Percentiles rank a stretch among this genome's conserved stretches.
Evolutionary conservation across 2,888 invertebrate species (phyloP).

Genomic region (Aphodius sticticus): DNA sequence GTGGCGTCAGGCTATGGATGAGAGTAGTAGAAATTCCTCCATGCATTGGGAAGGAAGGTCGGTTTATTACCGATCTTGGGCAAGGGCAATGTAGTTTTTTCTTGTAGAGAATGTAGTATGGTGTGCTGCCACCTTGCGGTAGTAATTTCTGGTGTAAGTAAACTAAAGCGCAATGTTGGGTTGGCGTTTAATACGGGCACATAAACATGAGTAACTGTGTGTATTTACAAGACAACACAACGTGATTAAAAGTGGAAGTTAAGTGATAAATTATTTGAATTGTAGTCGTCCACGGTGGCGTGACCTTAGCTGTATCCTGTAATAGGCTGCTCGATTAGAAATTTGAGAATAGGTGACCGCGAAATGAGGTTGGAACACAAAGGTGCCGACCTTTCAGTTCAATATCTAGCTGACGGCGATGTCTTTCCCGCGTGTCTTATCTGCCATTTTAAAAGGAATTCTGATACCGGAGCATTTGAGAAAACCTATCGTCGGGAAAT

Average conservation of each 20-base stretch:
- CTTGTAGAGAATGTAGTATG: no score
- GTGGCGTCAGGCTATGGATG: no score
- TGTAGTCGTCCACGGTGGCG: neutral
- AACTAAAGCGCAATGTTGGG: neutral
- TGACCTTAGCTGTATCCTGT: neutral
- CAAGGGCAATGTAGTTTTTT: no score
- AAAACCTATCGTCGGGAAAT: neutral
- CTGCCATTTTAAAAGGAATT: neutral
- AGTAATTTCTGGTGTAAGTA: no score
- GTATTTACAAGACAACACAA: constrained; percentile 23
- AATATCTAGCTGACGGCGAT: neutral
- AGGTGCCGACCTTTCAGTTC: neutral
- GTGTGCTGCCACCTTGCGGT: no score
- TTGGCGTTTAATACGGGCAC: constrained; percentile 24
- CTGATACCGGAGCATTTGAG: neutral
- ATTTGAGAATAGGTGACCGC: neutral
- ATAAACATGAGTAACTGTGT: constrained; percentile 16
- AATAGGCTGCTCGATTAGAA: neutral
- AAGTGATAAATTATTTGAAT: neutral
- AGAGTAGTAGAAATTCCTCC: no score
- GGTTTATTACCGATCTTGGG: no score
- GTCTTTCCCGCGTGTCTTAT: neutral
- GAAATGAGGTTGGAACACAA: neutral
- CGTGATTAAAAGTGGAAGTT: neutral
- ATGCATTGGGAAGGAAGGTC: no score